Base-by-base conservation (phyloP, 2,888 invertebrate species). In the Meiosimyza decipiens region DNA sequence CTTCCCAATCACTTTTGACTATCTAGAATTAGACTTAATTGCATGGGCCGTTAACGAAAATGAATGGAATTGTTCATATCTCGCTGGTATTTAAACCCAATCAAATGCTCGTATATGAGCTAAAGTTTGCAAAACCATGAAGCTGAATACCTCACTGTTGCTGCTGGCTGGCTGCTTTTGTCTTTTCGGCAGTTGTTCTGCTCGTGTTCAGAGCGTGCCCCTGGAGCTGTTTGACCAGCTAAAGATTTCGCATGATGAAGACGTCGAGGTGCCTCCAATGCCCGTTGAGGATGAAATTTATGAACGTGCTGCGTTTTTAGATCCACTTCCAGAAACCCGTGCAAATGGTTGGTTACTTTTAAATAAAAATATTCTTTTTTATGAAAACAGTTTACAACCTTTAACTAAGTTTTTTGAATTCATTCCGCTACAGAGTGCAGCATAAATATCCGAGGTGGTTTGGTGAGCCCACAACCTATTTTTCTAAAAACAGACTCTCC, bases 391-490 rank as follows among this genome's bases (percentile, higher is more conserved):
- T 57, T 28, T 15, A 1, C 16, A 22, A 28, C 13, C 28, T 51
- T n/a, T 6, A 52, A 2, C 1, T 2, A 51, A 16, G 6, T n/a
- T 13, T 40, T 40, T 6, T 40, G 40, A 6, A 3, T 64, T 57
- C 11, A 16, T 28, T 47, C 63, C n/a, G 33, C 9, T 15, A 15
- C 28, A 83, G 84, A 68, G 16, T 84, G 84, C 72, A 79, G 71
- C 63, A 78, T 85, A 16, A 77, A 77, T 11, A 79, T 85, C 67
- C 79, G 81, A n/a, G 76, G 80, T 73, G 80, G 79, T n/a, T 73
- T 85, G 47, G 80, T 77, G 7, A 77, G 89, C 62, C 91, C 91
- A 0, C 90, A 91, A 79, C 91, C 92, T 0, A 87, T 92, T 18
- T 88, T 90, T 74, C 78, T 92, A 7, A 85, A 84, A 71, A 84